Evolutionary conservation across 2,797 vertebrate genomes (phyloP).

Genomic region (Acrossocheilus fasciatus): DNA sequence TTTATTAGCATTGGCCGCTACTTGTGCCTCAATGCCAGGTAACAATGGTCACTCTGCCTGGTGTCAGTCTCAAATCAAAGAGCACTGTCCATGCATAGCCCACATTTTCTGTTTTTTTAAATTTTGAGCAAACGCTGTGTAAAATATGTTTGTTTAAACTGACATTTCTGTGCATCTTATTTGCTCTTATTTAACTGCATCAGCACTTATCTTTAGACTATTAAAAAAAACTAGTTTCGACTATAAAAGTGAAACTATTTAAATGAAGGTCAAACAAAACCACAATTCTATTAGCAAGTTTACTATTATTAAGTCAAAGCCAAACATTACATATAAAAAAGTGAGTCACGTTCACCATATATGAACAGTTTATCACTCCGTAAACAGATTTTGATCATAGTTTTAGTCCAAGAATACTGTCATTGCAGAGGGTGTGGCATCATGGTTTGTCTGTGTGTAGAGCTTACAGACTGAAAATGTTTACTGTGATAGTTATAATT

Average conservation of each 20-base stretch:
- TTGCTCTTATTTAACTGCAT: not conserved
- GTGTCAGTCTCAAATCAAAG: not conserved
- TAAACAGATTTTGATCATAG: not conserved
- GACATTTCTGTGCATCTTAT: not conserved
- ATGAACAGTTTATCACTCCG: not conserved
- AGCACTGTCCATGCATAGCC: not conserved
- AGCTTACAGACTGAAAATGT: conserved; percentile 13
- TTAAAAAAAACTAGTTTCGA: not conserved
- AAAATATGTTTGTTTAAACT: not conserved
- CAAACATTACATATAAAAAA: not conserved
- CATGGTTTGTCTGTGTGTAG: not conserved
- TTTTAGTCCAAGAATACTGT: not conserved
- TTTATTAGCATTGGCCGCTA: not conserved
- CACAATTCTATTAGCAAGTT: not conserved
- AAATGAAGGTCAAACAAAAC: not conserved
- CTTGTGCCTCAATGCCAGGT: not conserved
- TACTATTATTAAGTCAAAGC: not conserved
- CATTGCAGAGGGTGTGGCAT: not conserved
- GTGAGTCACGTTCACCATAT: not conserved
- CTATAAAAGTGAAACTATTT: not conserved
- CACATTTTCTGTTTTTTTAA: not conserved
- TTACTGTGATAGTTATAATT: not conserved
- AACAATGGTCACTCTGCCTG: not conserved
- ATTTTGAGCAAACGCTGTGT: not conserved
- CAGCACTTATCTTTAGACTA: not conserved